Conservation (phyloP, 2,113 vertebrate species). For the Otocyon megalotis region DNA sequence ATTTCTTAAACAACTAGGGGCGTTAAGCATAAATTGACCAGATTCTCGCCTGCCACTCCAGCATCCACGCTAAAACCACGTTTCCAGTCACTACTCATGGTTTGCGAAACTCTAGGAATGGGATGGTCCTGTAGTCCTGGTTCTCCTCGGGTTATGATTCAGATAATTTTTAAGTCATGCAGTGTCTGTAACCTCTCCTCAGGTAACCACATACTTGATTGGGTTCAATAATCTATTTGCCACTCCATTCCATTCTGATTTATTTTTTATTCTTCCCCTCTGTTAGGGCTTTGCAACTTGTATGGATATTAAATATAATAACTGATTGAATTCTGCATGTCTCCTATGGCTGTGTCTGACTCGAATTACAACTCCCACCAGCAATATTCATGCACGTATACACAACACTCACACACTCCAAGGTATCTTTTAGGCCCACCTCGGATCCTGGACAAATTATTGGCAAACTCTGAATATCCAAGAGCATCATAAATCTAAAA, state of each 20-base stretch:
- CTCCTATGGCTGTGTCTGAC: not conserved
- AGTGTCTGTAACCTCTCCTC: not conserved
- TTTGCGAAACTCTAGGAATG: not conserved
- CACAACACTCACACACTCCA: not conserved
- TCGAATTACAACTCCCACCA: not conserved
- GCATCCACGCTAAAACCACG: not conserved
- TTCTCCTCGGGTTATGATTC: not conserved
- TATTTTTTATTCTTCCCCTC: conserved; percentile 27
- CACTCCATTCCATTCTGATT: not conserved
- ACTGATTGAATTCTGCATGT: not conserved
- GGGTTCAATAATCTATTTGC: conserved; percentile 1
- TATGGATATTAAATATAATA: conserved; percentile 5
- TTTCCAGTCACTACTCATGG: not conserved
- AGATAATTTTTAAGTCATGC: not conserved
- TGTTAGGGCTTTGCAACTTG: not conserved
- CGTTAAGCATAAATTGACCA: not conserved
- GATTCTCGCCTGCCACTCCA: not conserved
- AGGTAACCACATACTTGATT: not conserved
- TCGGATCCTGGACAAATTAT: not conserved
- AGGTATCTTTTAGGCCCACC: not conserved
- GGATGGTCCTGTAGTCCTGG: too few species aligned
- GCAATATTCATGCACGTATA: not conserved
- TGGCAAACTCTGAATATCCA: not conserved
- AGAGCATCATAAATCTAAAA: not conserved
- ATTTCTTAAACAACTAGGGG: not conserved